phyloP scores from a whole-genome alignment of 1,140 invertebrate species.

The Heliconius hewitsoni region DNA sequence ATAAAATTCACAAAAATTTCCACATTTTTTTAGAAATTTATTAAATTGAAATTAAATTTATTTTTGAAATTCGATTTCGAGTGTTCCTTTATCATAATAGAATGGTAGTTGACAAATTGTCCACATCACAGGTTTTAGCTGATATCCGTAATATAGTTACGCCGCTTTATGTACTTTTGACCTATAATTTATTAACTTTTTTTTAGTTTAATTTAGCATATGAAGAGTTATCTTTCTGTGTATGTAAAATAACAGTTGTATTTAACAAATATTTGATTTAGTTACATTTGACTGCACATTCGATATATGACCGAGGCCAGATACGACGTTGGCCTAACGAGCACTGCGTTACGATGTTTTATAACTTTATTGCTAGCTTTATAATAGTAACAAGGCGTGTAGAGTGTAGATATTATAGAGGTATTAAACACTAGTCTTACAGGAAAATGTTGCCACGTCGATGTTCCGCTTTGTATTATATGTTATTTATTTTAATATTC shows the following conservation, averaged over 20 bases:
- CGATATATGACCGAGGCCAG: slow-evolving; percentile 36
- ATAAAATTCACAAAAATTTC: too few species aligned
- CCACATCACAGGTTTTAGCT: slow-evolving; percentile 33
- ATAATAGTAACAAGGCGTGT: slow-evolving; percentile 49
- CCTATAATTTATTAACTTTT: slow-evolving; percentile 11
- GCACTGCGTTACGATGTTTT: slow-evolving; percentile 46
- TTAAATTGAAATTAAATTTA: not conserved
- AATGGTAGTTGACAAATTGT: slow-evolving; percentile 3
- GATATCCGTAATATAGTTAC: slow-evolving; percentile 15
- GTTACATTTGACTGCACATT: slow-evolving; percentile 38
- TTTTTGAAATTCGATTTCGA: slow-evolving; percentile 38
- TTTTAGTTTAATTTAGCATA: slow-evolving; percentile 23
- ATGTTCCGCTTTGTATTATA: slow-evolving; percentile 78
- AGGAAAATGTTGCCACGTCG: slow-evolving; percentile 77
- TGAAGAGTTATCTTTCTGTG: slow-evolving; percentile 2
- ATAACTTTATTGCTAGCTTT: slow-evolving; percentile 50
- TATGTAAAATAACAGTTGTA: slow-evolving; percentile 29
- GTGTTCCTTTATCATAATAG: slow-evolving; percentile 10
- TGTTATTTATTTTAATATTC: slow-evolving; percentile 79
- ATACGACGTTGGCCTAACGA: slow-evolving; percentile 49
- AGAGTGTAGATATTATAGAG: slow-evolving; percentile 71
- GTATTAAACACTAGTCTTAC: slow-evolving; percentile 78
- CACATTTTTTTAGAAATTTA: too few species aligned
- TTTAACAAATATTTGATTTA: slow-evolving; percentile 33
- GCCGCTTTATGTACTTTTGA: slow-evolving; percentile 21